A percentile compares a stretch with the other conserved stretches of the same genome.
These are phyloP conservation scores for Paedocypris sp. DNA, from an alignment of 2,113 vertebrate species.

Conservation along the genomic window DNA sequence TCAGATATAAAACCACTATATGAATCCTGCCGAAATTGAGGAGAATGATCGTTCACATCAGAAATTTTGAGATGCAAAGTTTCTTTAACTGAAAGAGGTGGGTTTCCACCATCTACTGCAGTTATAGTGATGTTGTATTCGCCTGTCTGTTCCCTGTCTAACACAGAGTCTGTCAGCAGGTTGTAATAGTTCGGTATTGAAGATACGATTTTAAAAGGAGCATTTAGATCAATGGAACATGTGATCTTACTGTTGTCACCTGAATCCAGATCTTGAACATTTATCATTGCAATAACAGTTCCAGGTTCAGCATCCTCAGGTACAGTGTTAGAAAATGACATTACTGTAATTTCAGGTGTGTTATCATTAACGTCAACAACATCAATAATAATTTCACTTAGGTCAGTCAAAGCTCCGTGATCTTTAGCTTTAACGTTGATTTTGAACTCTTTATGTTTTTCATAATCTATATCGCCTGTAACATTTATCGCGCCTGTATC, in stretches of 20 bases:
- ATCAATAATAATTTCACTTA: constrained; percentile 64
- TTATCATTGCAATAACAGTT: constrained; percentile 60
- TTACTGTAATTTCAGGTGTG: constrained; percentile 52
- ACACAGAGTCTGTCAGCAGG: constrained; percentile 52
- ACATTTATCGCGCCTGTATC: constrained; percentile 59
- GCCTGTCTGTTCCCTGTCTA: constrained; percentile 69
- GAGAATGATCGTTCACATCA: constrained; percentile 62
- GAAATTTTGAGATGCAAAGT: constrained; percentile 53
- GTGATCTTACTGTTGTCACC: constrained; percentile 55
- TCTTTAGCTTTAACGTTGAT: constrained; percentile 64
- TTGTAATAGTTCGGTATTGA: constrained; percentile 58
- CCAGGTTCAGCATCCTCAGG: constrained; percentile 52
- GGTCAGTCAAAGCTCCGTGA: constrained; percentile 54
- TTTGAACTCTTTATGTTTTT: constrained; percentile 60
- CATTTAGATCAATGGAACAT: constrained; percentile 49
- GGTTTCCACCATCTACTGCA: constrained; percentile 53
- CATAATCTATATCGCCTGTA: constrained; percentile 61
- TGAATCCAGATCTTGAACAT: constrained; percentile 60
- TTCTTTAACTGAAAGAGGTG: constrained; percentile 47
- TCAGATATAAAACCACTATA: constrained; percentile 46
- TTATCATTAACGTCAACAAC: constrained; percentile 64
- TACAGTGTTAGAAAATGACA: constrained; percentile 54
- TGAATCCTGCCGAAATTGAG: constrained; percentile 44
- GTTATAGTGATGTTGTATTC: constrained; percentile 71
- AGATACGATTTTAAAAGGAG: constrained; percentile 57